Conservation (phyloP, 2,888 invertebrate genomes). For the Microchrysa polita region DNA sequence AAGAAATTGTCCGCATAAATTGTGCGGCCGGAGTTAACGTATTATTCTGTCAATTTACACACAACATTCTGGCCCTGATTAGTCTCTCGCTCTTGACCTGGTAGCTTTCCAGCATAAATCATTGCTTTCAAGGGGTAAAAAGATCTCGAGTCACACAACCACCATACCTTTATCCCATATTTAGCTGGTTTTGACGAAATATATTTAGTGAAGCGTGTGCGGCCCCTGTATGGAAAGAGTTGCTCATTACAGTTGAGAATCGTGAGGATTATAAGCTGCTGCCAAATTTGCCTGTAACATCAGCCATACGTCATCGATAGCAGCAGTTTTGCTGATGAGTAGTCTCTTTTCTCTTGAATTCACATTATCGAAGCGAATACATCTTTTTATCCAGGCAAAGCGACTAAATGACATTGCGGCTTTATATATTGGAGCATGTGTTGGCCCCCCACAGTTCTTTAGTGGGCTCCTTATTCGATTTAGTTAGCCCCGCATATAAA, state of each 20-base stretch:
- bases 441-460: neutral
- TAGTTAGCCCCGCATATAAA: neutral
- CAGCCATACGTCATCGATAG: neutral
- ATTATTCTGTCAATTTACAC: conserved; percentile 15
- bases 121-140: conserved; percentile 53
- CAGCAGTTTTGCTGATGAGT: neutral
- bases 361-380: neutral
- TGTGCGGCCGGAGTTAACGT: conserved; percentile 10
- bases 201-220: conserved; percentile 54
- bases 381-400: neutral
- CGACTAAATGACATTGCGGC: neutral
- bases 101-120: conserved; percentile 52
- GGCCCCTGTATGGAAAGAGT: conserved; percentile 47
- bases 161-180: conserved; percentile 56
- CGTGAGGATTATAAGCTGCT: no score
- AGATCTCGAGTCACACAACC: conserved; percentile 55
- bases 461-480: neutral
- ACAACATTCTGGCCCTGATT: conserved; percentile 41
- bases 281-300: no score
- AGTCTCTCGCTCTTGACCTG: conserved; percentile 24
- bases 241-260: no score
- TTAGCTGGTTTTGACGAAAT: conserved; percentile 54
- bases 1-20: conserved; percentile 35
- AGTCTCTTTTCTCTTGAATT: neutral
- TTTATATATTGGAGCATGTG: neutral